These are phyloP conservation scores for Apodemus sylvaticus DNA, from an alignment of 2,113 vertebrate genomes.

Conservation along the genomic window DNA sequence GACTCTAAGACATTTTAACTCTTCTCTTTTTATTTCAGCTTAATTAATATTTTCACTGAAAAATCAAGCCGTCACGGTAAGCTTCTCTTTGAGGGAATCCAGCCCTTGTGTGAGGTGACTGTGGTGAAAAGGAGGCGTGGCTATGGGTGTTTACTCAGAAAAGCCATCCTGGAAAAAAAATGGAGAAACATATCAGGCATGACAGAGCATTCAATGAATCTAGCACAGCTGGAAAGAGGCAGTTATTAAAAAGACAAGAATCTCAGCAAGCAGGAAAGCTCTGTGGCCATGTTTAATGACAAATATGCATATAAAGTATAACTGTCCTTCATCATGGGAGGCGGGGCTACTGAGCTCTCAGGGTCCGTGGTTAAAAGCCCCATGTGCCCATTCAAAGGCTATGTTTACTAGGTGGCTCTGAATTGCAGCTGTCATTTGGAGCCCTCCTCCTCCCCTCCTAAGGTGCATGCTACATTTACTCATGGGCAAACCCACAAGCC, in stretches of 20 bases:
- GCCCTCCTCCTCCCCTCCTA: not conserved
- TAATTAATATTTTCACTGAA: slow-evolving; percentile 53
- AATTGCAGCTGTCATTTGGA: not conserved
- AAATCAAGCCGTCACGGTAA: slow-evolving; percentile 19
- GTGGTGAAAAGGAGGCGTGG: not conserved
- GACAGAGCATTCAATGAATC: not conserved
- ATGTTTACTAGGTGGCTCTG: not conserved
- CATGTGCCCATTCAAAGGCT: not conserved
- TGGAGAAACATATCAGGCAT: not conserved
- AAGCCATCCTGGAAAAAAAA: slow-evolving; percentile 23
- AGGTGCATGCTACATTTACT: not conserved
- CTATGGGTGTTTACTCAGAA: not conserved
- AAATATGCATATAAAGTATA: slow-evolving; percentile 11
- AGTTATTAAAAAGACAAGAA: slow-evolving; percentile 53
- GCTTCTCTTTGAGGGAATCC: slow-evolving; percentile 19
- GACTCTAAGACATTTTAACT: slow-evolving; percentile 46
- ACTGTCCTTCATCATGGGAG: not conserved
- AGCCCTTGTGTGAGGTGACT: not conserved
- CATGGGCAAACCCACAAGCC: not conserved
- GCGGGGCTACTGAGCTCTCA: not conserved
- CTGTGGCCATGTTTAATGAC: not conserved
- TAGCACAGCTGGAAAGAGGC: not conserved
- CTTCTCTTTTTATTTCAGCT: slow-evolving; percentile 13
- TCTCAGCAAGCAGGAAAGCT: not conserved
- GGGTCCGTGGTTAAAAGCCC: slow-evolving; percentile 8